Percentiles rank a stretch among this genome's conserved stretches.
These are phyloP conservation scores for Halichoeres trimaculatus DNA, from an alignment of 2,113 vertebrate species.

Conservation along the genomic window DNA sequence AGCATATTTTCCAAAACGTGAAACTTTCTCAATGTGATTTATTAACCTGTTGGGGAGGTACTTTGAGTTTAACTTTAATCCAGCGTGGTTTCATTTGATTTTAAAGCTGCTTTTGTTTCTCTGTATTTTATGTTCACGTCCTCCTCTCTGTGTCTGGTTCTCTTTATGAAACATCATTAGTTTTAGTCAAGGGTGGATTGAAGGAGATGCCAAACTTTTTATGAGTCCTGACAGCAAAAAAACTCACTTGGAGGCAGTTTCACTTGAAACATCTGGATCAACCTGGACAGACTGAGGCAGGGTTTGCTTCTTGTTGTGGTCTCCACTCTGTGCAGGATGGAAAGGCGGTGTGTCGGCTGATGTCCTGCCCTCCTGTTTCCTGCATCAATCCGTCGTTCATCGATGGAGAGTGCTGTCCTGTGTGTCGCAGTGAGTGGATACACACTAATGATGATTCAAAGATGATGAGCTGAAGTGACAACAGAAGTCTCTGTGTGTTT, in stretches of 20 bases:
- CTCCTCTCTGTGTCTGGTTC: constrained; percentile 48
- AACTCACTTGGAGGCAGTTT: constrained; percentile 43
- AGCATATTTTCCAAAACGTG: constrained; percentile 12
- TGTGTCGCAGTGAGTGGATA: constrained; percentile 88
- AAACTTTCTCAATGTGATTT: constrained; percentile 5
- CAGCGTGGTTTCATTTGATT: constrained; percentile 53
- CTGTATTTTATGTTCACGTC: constrained; percentile 22
- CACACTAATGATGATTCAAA: not conserved
- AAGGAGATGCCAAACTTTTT: constrained; percentile 37
- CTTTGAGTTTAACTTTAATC: constrained; percentile 10
- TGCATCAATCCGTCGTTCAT: constrained; percentile 88
- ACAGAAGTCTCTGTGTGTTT: constrained; percentile 11
- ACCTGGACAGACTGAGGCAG: constrained; percentile 10
- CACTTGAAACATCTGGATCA: constrained; percentile 60
- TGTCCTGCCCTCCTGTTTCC: constrained; percentile 89
- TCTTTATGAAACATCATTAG: constrained; percentile 53
- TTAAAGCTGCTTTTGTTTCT: constrained; percentile 14
- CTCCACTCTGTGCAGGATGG: constrained; percentile 82
- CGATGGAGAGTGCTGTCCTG: constrained; percentile 93
- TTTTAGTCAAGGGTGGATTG: constrained; percentile 54
- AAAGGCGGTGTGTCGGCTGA: constrained; percentile 91
- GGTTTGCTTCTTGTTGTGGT: constrained; percentile 18
- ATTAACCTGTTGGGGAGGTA: constrained; percentile 4
- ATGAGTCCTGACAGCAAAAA: constrained; percentile 47
- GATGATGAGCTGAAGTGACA: not conserved